Percentiles rank a stretch among this genome's conserved stretches.
Conservation (phyloP, 2,888 invertebrate species). For the Matsumyia berberina region DNA sequence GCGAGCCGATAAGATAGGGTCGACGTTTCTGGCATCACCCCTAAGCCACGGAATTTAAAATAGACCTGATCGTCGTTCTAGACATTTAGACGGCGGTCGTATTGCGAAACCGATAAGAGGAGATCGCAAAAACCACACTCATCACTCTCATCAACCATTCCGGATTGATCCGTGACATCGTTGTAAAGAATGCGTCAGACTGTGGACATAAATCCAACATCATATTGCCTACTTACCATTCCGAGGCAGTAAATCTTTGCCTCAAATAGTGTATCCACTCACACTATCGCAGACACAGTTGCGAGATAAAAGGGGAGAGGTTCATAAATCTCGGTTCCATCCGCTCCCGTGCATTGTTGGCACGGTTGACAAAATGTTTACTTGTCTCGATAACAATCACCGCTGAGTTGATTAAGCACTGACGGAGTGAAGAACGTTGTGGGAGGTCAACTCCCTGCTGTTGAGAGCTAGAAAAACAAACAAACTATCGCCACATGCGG, state of each 20-base stretch:
- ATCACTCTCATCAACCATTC: background rate
- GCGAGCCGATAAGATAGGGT: constrained; percentile 4
- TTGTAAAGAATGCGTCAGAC: constrained; percentile 21
- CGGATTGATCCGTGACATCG: constrained; percentile 40
- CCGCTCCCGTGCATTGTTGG: constrained; percentile 52
- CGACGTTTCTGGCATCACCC: too few species aligned
- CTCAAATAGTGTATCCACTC: background rate
- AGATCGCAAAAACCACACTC: too few species aligned
- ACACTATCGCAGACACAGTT: background rate
- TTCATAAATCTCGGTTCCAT: constrained; percentile 34
- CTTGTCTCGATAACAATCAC: constrained; percentile 36
- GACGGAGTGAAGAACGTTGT: background rate
- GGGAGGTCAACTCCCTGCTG: background rate
- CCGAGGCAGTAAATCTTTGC: constrained; percentile 18
- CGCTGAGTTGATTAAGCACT: constrained; percentile 9
- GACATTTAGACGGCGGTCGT: background rate
- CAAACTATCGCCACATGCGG: constrained; percentile 10
- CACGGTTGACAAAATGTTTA: constrained; percentile 47
- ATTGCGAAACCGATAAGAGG: constrained; percentile 2
- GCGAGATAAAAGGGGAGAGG: background rate
- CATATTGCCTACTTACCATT: constrained; percentile 11
- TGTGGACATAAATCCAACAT: constrained; percentile 3
- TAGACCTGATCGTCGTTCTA: background rate
- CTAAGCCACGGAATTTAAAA: too few species aligned
- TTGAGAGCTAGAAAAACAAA: background rate